A percentile compares a stretch with the other conserved stretches of the same genome.
Evolutionary conservation across 2,888 invertebrate genomes (phyloP).

Genomic region (Heliconius erato): DNA sequence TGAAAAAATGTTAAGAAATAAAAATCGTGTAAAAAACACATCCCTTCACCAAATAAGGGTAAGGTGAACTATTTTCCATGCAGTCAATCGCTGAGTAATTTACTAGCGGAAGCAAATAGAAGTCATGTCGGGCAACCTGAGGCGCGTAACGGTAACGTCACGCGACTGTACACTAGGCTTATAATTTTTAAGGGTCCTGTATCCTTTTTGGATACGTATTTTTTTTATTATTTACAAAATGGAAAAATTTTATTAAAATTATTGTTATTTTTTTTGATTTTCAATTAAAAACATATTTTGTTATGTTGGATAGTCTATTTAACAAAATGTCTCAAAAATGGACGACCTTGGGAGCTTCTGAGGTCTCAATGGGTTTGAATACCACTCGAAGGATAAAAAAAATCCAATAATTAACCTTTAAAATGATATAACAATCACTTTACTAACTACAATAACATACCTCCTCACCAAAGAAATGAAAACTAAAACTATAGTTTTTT

Average conservation of each 20-base stretch:
- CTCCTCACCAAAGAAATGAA: background rate
- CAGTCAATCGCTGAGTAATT: constrained; percentile 71
- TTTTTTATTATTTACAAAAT: background rate
- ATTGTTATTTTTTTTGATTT: too few species aligned
- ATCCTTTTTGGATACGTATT: background rate
- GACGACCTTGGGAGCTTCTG: too few species aligned
- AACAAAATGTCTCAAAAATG: too few species aligned
- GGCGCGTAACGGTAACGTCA: constrained; percentile 51
- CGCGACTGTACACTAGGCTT: constrained; percentile 42
- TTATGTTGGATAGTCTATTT: too few species aligned
- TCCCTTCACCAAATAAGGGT: constrained; percentile 25
- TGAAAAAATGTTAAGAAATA: background rate
- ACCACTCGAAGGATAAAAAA: too few species aligned
- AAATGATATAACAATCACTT: too few species aligned
- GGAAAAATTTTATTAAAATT: too few species aligned
- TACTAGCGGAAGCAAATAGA: constrained; percentile 74
- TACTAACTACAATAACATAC: too few species aligned
- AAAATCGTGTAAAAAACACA: constrained; percentile 11
- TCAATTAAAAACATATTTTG: too few species aligned
- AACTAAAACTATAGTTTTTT: background rate
- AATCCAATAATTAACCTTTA: too few species aligned
- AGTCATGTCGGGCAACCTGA: constrained; percentile 66
- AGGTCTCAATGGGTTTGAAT: too few species aligned
- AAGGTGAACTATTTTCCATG: constrained; percentile 53
- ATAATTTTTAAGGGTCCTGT: constrained; percentile 36